Evolutionary conservation across 2,888 invertebrate genomes (phyloP), one percentile per base, ranked within the genome.

Genomic region (Ochlodes sylvanus): DNA sequence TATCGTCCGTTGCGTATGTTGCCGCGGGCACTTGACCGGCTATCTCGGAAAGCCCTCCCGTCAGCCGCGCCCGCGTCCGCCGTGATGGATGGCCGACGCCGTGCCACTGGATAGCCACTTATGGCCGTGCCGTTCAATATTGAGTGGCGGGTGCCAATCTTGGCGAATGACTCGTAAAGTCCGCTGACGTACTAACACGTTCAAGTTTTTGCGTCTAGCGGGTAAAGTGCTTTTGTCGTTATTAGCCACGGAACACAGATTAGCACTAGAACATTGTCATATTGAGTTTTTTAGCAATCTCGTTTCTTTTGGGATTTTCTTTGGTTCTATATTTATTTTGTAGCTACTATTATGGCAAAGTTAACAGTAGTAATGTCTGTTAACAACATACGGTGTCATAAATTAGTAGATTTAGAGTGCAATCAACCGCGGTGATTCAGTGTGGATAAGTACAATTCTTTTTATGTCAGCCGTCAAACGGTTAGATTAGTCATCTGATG

Each of bases 71-170:
- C 21, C 52, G 52, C 44, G 15, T 17, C 12, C 19, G 34, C 12
- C 19, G 50, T 50, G 61, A 61, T 50, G 47, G 50, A 61, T 61
- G 34, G 38, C 50, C 32, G 47, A 17, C 17, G 50, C 44, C 50
- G 50, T 10, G 19, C 52, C 52, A 14, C 21, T 52, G 14, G 50
- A 61, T 61, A 61, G 21, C 50, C 47, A 50, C 27, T 50, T 14
- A 52, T 52, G 52, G 21, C 52, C 12, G 52, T 21, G 44, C 52
- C 52, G 21, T 52, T 52, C 52, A 52, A 21, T 21, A 52, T 19
- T 21, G 52, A 52, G 52, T 52, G 21, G 52, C 52, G 21, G 52
- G 12, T 52, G 21, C 21, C 52, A 21, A 21, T 21, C 52, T 21
- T 52, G 12, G 52, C 52, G 52, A 52, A 52, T 52, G 52, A 52